Evolutionary conservation across 2,888 invertebrate species (phyloP).

Genomic region (Hirtodrosophila alboralis): DNA sequence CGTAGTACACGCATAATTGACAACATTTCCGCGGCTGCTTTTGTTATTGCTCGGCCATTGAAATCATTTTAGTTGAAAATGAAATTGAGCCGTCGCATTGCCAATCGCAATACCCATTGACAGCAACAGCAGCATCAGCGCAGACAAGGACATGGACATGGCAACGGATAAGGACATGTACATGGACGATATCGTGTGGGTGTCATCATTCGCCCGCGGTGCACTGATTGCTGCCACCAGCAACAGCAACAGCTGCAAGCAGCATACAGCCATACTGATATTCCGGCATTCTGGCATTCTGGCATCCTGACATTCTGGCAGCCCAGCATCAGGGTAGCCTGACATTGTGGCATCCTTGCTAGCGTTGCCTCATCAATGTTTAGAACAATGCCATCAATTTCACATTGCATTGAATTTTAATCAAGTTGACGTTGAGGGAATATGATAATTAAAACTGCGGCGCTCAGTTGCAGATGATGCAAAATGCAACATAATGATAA

Average conservation of each 20-base stretch:
- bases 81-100: conserved; percentile 46
- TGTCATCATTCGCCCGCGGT: conserved; percentile 45
- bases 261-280: conserved; percentile 7
- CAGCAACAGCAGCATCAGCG: conserved; percentile 10
- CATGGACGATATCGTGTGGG: conserved; percentile 19
- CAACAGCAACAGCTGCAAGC: conserved; percentile 1
- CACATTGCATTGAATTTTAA: conserved; percentile 75
- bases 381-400: conserved; percentile 65
- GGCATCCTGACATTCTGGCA: conserved; percentile 12
- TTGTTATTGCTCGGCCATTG: conserved; percentile 55
- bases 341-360: conserved; percentile 2
- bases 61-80: conserved; percentile 62
- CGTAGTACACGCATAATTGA: conserved; percentile 66
- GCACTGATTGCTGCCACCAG: conserved; percentile 33
- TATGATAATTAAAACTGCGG: conserved; percentile 62
- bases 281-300: conserved; percentile 16
- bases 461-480: conserved; percentile 35
- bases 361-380: conserved; percentile 52
- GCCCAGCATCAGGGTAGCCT: too few species aligned
- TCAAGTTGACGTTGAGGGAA: conserved; percentile 70
- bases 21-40: conserved; percentile 66
- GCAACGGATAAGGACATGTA: conserved; percentile 4
- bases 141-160: conserved; percentile 8
- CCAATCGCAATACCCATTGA: conserved; percentile 26
- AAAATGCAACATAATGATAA: conserved; percentile 33